Evolutionary conservation across 2,888 invertebrate species (phyloP).

Genomic region (Empis livida): DNA sequence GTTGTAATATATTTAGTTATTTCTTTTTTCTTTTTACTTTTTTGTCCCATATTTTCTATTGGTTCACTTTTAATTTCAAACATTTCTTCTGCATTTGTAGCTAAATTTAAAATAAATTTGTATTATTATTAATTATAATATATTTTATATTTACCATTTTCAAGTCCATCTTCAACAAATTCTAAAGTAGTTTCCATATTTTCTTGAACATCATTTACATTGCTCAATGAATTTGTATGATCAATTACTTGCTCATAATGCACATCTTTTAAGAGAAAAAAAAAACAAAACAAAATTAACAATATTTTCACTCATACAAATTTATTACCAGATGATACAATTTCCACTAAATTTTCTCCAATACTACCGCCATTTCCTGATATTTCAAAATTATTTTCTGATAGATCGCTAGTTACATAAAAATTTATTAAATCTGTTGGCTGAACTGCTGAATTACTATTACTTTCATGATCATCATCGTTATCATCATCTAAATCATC

Average conservation of each 20-base stretch:
- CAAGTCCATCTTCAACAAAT: neutral
- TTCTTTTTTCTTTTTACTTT: slow-evolving; percentile 1
- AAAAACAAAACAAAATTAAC: no score
- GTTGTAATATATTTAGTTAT: slow-evolving; percentile 5
- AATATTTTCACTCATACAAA: no score
- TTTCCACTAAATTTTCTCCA: no score
- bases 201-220: no score
- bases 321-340: no score
- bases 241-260: slow-evolving; percentile 12
- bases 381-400: neutral
- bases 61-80: slow-evolving; percentile 7
- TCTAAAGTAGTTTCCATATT: neutral
- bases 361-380: no score
- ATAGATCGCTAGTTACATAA: no score
- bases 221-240: neutral
- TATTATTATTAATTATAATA: neutral
- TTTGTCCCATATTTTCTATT: slow-evolving; percentile 4
- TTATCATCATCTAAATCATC: neutral
- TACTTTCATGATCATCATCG: neutral
- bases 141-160: neutral
- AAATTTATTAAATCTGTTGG: neutral
- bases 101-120: slow-evolving; percentile 5
- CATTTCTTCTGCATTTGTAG: slow-evolving; percentile 7
- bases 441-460: neutral
- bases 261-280: no score